Evolutionary conservation across 2,113 vertebrate genomes (phyloP).

Genomic region (Microcebus murinus): DNA sequence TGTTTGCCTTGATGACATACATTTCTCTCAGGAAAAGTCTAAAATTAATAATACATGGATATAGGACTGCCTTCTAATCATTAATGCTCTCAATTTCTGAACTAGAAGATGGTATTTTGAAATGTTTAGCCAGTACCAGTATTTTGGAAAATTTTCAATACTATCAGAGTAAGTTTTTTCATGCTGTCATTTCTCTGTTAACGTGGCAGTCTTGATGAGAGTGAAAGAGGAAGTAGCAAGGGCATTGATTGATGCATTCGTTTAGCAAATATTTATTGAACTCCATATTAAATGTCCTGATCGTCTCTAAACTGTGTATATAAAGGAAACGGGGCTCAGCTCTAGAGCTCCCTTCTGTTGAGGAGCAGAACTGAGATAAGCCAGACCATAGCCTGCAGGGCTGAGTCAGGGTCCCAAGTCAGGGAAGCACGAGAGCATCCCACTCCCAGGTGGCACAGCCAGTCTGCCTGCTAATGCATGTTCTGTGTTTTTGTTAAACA

Average conservation of each 20-base stretch:
- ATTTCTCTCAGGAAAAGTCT: not conserved
- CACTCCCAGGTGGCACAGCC: too few relatives aligned
- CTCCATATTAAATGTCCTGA: not conserved
- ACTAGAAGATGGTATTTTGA: not conserved
- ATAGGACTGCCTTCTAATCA: not conserved
- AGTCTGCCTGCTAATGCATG: not conserved
- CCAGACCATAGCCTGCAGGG: rapidly evolving
- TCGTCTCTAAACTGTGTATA: not conserved
- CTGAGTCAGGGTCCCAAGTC: too few relatives aligned
- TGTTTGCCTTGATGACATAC: not conserved
- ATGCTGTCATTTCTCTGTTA: not conserved
- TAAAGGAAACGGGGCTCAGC: not conserved
- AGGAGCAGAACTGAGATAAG: not conserved
- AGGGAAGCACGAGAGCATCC: not conserved
- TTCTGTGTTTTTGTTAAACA: not conserved
- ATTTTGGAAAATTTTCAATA: not conserved
- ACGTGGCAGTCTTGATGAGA: not conserved
- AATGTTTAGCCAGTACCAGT: not conserved
- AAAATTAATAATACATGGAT: not conserved
- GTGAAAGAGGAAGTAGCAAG: not conserved
- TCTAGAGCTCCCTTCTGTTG: not conserved
- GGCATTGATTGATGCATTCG: not conserved
- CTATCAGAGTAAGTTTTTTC: not conserved
- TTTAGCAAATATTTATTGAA: not conserved
- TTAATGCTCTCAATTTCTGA: not conserved